Evolutionary conservation across 2,797 vertebrate species (phyloP).

Genomic region (Alosa sapidissima): DNA sequence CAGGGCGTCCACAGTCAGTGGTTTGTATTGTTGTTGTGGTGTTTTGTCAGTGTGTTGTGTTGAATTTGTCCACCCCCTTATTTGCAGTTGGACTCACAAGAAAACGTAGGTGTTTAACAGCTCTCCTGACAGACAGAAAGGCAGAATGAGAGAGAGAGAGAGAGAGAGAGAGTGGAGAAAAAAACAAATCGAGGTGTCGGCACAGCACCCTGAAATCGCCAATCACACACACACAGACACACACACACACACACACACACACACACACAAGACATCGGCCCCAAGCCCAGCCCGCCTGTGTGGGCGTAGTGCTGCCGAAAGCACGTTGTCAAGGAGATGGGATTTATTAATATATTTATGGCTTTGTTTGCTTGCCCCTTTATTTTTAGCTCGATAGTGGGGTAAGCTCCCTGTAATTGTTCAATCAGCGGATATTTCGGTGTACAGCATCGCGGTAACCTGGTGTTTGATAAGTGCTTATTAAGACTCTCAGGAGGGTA

Average conservation of each 20-base stretch:
- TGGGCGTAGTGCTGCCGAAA: conserved; percentile 63
- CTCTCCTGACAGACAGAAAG: background rate
- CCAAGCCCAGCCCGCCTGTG: conserved; percentile 57
- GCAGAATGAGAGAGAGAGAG: background rate
- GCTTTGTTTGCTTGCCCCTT: conserved; percentile 59
- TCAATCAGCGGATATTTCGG: conserved; percentile 59
- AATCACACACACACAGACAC: conserved; percentile 58
- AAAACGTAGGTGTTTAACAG: background rate
- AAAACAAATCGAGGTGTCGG: conserved; percentile 46
- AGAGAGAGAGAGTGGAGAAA: background rate
- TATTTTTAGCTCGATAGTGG: conserved; percentile 66
- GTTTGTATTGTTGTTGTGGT: background rate
- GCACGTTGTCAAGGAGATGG: conserved; percentile 72
- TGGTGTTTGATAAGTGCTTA: conserved; percentile 44
- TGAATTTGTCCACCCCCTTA: background rate
- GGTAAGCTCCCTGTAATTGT: conserved; percentile 58
- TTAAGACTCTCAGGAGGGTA: conserved; percentile 48
- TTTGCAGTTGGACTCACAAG: background rate
- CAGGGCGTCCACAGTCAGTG: background rate
- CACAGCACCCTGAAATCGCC: conserved; percentile 30
- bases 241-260: conserved; percentile 57
- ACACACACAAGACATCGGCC: conserved; percentile 61
- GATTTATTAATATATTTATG: conserved; percentile 70
- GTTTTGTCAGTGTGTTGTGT: too few relatives aligned
- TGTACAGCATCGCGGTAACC: conserved; percentile 40